Conservation (phyloP, 2,888 invertebrate species). For the Hoplodrina ambigua region DNA sequence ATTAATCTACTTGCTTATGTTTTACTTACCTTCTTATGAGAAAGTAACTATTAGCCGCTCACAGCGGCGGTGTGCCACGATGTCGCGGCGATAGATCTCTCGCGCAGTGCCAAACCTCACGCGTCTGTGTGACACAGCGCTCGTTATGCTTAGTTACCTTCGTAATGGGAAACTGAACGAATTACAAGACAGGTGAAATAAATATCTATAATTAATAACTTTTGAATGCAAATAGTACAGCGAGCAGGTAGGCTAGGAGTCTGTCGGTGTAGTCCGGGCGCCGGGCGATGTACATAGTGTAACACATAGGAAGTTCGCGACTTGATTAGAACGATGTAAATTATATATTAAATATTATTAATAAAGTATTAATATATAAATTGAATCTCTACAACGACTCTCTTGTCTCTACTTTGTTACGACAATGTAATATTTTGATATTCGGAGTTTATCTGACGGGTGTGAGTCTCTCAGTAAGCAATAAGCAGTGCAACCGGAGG, state of each 20-base stretch:
- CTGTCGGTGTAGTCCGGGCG: constrained; percentile 19
- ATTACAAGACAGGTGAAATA: constrained; percentile 83
- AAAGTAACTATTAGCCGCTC: neutral
- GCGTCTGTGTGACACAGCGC: constrained; percentile 14
- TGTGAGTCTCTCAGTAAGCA: constrained; percentile 73
- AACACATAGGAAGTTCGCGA: constrained; percentile 64
- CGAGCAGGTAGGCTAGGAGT: constrained; percentile 62
- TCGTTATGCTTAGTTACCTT: constrained; percentile 49
- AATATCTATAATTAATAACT: constrained; percentile 68
- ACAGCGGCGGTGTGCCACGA: neutral
- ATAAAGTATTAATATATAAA: constrained; percentile 63
- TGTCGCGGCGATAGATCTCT: constrained; percentile 3
- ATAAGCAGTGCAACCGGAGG: constrained; percentile 81
- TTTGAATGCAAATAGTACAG: constrained; percentile 65
- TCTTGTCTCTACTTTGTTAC: constrained; percentile 79
- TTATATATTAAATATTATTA: constrained; percentile 64
- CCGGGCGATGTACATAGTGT: constrained; percentile 68
- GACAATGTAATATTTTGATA: constrained; percentile 82
- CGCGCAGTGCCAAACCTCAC: constrained; percentile 22
- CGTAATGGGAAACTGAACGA: constrained; percentile 79
- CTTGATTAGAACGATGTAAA: constrained; percentile 70
- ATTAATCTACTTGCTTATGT: constrained; percentile 12
- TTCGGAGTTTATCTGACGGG: constrained; percentile 79
- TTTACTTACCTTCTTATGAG: neutral
- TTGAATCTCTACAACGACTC: constrained; percentile 81